These are phyloP conservation scores for Mythimna lalbum DNA, from an alignment of 2,888 invertebrate genomes.

Conservation along the genomic window DNA sequence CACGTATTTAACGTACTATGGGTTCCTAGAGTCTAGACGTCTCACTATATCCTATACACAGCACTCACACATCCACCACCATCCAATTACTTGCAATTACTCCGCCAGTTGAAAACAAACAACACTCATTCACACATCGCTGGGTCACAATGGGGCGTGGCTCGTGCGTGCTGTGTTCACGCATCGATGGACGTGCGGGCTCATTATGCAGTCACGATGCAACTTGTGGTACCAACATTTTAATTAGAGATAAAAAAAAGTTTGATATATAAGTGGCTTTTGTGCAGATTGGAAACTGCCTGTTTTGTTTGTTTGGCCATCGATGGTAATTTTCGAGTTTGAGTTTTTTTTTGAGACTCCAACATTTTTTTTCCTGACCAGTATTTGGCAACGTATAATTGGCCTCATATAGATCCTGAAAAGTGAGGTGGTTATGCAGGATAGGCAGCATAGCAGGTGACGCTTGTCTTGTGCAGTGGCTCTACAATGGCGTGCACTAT, in stretches of 20 bases:
- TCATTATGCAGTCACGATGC: slow-evolving; percentile 59
- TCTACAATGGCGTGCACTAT: no score
- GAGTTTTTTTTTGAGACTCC: no score
- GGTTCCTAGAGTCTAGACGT: not conserved
- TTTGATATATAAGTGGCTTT: slow-evolving; percentile 47
- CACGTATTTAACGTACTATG: not conserved
- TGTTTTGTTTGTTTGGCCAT: slow-evolving; percentile 9
- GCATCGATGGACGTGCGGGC: slow-evolving; percentile 66
- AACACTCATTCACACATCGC: slow-evolving; percentile 67
- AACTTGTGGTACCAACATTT: slow-evolving; percentile 50
- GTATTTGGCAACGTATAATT: no score
- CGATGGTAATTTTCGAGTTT: not conserved
- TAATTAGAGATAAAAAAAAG: slow-evolving; percentile 61
- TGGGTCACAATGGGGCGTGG: slow-evolving; percentile 61
- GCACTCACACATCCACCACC: slow-evolving; percentile 29
- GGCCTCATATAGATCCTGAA: no score
- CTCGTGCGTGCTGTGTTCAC: slow-evolving; percentile 53
- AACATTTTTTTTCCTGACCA: no score
- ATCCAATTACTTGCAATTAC: slow-evolving; percentile 71
- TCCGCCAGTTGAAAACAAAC: slow-evolving; percentile 66
- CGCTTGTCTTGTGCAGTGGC: no score
- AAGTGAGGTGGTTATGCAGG: no score
- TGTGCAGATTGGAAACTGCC: slow-evolving; percentile 18
- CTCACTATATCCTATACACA: slow-evolving; percentile 7
- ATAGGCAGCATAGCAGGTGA: no score